Percentiles rank a stretch among this genome's conserved stretches.
Conservation (phyloP, 2,113 vertebrate genomes). For the Tursiops truncatus region DNA sequence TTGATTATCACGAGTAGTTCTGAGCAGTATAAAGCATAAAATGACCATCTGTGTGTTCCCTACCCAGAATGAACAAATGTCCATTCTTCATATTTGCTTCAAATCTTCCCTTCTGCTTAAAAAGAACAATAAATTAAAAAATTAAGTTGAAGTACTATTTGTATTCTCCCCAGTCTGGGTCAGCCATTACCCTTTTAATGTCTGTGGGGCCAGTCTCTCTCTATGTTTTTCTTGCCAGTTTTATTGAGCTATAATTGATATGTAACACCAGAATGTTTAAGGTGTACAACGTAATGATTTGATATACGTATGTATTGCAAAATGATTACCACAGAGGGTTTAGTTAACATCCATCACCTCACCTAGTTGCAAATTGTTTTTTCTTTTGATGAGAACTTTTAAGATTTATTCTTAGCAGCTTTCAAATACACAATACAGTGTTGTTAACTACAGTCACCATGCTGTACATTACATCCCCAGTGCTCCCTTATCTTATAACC, state of each 20-base stretch:
- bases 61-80: background rate
- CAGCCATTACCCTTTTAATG: background rate
- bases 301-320: background rate
- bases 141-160: constrained; percentile 9
- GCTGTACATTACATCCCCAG: background rate
- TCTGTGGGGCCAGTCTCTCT: background rate
- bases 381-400: background rate
- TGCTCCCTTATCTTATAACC: background rate
- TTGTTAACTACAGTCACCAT: background rate
- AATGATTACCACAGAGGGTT: background rate
- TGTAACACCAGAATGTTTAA: background rate
- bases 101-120: background rate
- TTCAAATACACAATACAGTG: background rate
- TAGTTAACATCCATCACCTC: background rate
- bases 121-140: constrained; percentile 15
- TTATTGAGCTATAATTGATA: background rate
- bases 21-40: background rate
- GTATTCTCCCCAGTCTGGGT: background rate
- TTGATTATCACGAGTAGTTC: background rate
- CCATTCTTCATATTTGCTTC: background rate
- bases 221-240: background rate
- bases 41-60: background rate
- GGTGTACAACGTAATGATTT: background rate
- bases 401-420: background rate
- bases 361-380: background rate